phyloP scores from a whole-genome alignment of 2,113 vertebrate species.

The Elachura formosa region DNA sequence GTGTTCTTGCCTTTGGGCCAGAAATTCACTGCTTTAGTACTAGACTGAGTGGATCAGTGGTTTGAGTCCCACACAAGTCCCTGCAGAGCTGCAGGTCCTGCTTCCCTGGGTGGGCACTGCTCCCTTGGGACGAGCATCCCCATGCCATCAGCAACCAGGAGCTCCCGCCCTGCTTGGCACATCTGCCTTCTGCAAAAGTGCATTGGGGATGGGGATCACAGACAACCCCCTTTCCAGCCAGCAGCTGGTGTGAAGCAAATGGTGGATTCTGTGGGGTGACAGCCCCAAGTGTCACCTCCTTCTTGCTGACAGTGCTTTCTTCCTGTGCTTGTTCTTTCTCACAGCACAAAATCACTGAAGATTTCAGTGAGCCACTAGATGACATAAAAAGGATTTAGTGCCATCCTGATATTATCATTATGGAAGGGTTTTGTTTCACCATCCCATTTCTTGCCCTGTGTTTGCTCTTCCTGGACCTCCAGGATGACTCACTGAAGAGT shows the following conservation, averaged over 20 bases:
- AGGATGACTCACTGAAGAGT: conserved; percentile 8
- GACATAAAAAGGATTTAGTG: not conserved
- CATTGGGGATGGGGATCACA: not conserved
- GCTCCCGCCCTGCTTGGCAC: not conserved
- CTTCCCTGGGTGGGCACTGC: not conserved
- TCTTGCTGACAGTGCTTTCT: not conserved
- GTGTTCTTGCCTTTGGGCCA: not conserved
- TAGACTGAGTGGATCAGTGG: not conserved
- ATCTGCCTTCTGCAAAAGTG: not conserved
- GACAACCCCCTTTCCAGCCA: not conserved
- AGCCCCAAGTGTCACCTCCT: not conserved
- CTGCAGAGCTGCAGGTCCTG: not conserved
- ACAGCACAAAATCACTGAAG: not conserved
- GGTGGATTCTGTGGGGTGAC: not conserved
- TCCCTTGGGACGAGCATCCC: not conserved
- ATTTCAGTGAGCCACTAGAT: conserved; percentile 34
- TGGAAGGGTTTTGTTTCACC: conserved; percentile 41
- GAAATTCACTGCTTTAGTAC: not conserved
- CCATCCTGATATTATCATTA: not conserved
- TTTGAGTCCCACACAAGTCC: not conserved
- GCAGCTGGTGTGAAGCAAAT: not conserved
- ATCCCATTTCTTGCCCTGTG: conserved; percentile 35
- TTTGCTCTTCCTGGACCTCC: conserved; percentile 30
- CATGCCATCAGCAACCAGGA: not conserved
- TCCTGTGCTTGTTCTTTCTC: not conserved